phyloP scores from a whole-genome alignment of 2,113 vertebrate genomes.

The Saimiri boliviensis region DNA sequence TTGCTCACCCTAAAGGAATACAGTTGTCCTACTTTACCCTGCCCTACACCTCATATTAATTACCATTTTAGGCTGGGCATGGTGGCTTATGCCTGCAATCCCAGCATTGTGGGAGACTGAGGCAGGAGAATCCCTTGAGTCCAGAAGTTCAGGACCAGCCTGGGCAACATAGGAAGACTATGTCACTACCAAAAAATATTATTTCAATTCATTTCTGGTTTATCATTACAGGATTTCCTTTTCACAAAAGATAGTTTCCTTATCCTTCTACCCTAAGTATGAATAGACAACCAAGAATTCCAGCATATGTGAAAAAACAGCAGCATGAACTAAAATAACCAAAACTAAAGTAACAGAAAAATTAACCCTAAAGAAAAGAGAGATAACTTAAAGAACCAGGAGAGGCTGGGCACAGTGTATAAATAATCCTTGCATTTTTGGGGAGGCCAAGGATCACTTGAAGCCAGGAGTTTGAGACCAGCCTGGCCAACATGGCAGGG shows the following conservation, averaged over 20 bases:
- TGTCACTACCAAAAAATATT: too few species aligned
- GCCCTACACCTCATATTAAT: not conserved
- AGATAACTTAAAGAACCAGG: not conserved
- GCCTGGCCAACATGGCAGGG: too few species aligned
- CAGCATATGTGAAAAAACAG: not conserved
- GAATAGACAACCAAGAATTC: not conserved
- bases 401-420: fast-evolving
- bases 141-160: too few species aligned
- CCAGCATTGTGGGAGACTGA: too few species aligned
- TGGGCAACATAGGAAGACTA: too few species aligned
- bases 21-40: not conserved
- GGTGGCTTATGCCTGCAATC: too few species aligned
- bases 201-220: not conserved
- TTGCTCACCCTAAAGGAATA: not conserved
- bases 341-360: not conserved
- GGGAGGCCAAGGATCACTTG: too few species aligned
- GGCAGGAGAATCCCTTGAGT: too few species aligned
- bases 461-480: too few species aligned
- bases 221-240: not conserved
- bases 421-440: too few species aligned
- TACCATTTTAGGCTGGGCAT: not conserved
- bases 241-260: not conserved
- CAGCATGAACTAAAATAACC: not conserved
- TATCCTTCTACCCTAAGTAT: not conserved
- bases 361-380: not conserved